These are phyloP conservation scores for Pardalotus punctatus DNA, from an alignment of 2,113 vertebrate genomes.

Conservation along the genomic window DNA sequence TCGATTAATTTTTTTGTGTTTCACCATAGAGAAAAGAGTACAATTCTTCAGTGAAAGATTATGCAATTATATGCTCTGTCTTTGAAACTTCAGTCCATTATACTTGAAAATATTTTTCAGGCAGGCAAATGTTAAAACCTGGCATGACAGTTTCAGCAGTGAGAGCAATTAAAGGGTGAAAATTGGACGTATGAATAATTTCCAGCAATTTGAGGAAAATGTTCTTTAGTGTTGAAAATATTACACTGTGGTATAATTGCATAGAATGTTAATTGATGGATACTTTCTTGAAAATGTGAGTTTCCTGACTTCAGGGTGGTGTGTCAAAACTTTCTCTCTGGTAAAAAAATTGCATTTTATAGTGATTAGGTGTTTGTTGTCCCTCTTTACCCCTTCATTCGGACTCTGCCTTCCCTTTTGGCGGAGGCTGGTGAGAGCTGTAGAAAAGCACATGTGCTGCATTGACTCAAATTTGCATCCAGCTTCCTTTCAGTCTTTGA, in stretches of 20 bases:
- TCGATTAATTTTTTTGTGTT: neutral
- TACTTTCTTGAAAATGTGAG: neutral
- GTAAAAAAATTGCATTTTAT: neutral
- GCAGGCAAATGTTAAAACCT: neutral
- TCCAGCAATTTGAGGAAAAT: conserved; percentile 1
- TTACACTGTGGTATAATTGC: conserved; percentile 6
- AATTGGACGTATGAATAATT: neutral
- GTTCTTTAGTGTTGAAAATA: neutral
- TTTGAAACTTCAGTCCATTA: neutral
- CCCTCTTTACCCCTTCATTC: neutral
- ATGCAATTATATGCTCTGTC: neutral
- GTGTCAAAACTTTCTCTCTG: neutral
- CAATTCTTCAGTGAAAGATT: neutral
- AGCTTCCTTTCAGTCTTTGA: neutral
- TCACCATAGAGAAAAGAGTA: neutral
- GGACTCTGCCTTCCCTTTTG: neutral
- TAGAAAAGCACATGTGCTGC: neutral
- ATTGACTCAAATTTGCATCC: neutral
- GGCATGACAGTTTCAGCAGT: neutral
- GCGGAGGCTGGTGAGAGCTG: neutral
- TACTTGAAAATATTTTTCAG: neutral
- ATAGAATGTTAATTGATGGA: neutral
- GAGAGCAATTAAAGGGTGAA: conserved; percentile 39
- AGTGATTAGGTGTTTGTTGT: neutral
- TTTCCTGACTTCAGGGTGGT: conserved; percentile 2